Evolutionary conservation across 2,888 invertebrate species (phyloP).

Genomic region (Phyto melanocephala): DNA sequence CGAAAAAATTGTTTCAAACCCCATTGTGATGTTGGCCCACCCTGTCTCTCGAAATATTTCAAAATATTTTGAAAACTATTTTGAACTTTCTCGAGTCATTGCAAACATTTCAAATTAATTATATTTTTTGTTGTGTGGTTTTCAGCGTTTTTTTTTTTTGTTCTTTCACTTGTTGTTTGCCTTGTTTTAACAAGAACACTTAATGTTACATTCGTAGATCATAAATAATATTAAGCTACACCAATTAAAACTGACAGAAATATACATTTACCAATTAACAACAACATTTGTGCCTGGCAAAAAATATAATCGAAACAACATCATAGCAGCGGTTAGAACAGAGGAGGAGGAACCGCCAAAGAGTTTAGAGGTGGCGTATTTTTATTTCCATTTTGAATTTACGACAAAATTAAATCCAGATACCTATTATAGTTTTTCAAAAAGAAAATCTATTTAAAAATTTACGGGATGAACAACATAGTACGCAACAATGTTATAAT

Average conservation of each 20-base stretch:
- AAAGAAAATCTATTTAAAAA: too few relatives aligned
- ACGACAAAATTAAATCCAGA: conserved; percentile 5
- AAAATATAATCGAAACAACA: neutral
- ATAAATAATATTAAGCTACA: conserved; percentile 58
- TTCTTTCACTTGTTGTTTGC: neutral
- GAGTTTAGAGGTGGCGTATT: neutral
- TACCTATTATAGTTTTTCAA: too few relatives aligned
- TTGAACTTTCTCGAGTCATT: conserved; percentile 42
- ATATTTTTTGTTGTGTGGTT: conserved; percentile 1
- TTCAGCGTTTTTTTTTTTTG: neutral
- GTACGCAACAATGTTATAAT: too few relatives aligned
- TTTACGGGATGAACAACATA: too few relatives aligned
- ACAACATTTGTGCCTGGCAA: conserved; percentile 16
- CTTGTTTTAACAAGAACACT: conserved; percentile 44
- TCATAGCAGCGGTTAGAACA: too few relatives aligned
- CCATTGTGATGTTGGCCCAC: too few relatives aligned
- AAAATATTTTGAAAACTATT: conserved; percentile 14
- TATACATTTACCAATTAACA: conserved; percentile 56
- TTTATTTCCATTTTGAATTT: neutral
- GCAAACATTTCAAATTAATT: conserved; percentile 41
- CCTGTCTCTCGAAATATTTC: too few relatives aligned
- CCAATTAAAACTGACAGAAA: conserved; percentile 60
- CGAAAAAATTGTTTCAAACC: too few relatives aligned
- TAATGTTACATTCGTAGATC: conserved; percentile 49
- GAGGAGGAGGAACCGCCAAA: conserved; percentile 16